phyloP scores from a whole-genome alignment of 30 jellyfish, hydroid and myxozoan species.

The Morbakka virulenta region DNA sequence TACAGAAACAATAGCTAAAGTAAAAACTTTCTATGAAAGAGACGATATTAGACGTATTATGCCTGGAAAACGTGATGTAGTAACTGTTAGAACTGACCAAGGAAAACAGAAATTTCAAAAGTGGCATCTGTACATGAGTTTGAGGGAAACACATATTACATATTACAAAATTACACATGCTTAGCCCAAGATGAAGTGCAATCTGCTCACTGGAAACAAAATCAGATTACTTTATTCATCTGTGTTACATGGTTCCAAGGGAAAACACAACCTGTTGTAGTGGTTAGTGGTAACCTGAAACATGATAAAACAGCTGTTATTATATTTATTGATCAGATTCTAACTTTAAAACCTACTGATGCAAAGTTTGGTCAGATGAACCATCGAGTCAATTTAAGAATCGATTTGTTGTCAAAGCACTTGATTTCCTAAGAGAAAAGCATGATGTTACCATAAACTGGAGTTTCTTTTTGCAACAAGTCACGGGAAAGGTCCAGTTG shows the following conservation, averaged over 20 bases:
- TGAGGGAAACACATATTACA: conserved; percentile 25
- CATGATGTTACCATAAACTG: too few relatives aligned
- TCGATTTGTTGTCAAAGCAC: conserved; percentile 35
- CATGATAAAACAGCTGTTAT: conserved; percentile 31
- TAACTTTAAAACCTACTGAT: conserved; percentile 6
- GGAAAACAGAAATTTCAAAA: conserved; percentile 28
- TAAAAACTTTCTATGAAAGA: conserved; percentile 12
- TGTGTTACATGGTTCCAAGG: conserved; percentile 18
- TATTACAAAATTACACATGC: conserved; percentile 31
- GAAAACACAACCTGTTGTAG: background rate
- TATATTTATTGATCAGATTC: conserved; percentile 20
- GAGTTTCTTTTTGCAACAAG: too few relatives aligned
- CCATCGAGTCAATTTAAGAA: conserved; percentile 61
- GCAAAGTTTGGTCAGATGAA: conserved; percentile 40
- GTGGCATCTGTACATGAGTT: conserved; percentile 30
- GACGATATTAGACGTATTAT: conserved; percentile 49
- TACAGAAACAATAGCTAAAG: background rate
- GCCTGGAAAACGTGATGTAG: conserved; percentile 55
- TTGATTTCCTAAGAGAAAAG: too few relatives aligned
- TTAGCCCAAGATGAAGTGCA: conserved; percentile 48
- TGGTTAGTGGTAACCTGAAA: background rate
- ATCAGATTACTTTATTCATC: conserved; percentile 26
- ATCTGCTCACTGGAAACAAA: conserved; percentile 55
- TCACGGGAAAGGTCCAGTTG: too few relatives aligned
- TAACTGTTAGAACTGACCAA: conserved; percentile 33